A percentile compares a stretch with the other conserved stretches of the same genome.
Evolutionary conservation across 2,888 invertebrate genomes (phyloP).

Genomic region (Chrysodeixis includens): DNA sequence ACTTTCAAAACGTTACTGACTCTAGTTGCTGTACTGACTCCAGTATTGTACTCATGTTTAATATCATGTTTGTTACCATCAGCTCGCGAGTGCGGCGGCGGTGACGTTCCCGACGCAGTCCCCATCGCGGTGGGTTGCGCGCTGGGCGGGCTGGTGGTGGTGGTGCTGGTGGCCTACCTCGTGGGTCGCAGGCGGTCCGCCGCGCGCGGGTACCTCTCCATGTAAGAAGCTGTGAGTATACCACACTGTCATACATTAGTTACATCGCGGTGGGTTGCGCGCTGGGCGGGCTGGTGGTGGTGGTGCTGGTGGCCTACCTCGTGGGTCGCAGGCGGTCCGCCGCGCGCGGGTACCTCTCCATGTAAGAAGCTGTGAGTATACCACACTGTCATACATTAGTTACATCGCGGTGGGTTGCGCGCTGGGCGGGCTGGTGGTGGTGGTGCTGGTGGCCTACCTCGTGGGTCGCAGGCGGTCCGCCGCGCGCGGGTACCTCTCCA

Average conservation of each 20-base stretch:
- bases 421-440: constrained; percentile 95
- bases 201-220: constrained; percentile 96
- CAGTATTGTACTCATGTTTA: too few relatives aligned
- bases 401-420: constrained; percentile 98
- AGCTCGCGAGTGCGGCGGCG: constrained; percentile 93
- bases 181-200: constrained; percentile 96
- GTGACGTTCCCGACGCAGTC: constrained; percentile 95
- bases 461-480: constrained; percentile 96
- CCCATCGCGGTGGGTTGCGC: constrained; percentile 99
- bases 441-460: constrained; percentile 97
- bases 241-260: constrained; percentile 1
- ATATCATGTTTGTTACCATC: constrained; percentile 49
- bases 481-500: constrained; percentile 96
- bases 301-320: constrained; percentile 97
- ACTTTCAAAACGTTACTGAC: too few relatives aligned
- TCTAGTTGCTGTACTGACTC: too few relatives aligned
- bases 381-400: constrained; percentile 8
- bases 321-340: constrained; percentile 96
- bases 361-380: constrained; percentile 86
- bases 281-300: constrained; percentile 95
- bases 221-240: constrained; percentile 85
- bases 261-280: constrained; percentile 99
- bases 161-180: constrained; percentile 97
- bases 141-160: constrained; percentile 95
- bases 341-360: constrained; percentile 96